Conservation (phyloP, 2,888 invertebrate species). For the Phoenoteleia sp. region DNA sequence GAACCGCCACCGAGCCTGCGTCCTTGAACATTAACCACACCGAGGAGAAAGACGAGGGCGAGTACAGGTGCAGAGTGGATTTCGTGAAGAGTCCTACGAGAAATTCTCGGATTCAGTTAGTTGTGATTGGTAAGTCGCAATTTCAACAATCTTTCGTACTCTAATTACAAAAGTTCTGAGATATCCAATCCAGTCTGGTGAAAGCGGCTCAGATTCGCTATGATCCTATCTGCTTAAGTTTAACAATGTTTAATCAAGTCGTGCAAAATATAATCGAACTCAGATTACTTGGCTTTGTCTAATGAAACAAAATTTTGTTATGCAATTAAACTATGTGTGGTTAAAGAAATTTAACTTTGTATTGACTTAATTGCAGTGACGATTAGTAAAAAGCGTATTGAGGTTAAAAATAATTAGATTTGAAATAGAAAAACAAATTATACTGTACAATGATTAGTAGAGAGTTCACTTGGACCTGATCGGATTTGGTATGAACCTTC, state of each 20-base stretch:
- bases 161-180: conserved; percentile 51
- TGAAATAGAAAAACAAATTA: too few relatives aligned
- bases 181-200: conserved; percentile 6
- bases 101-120: conserved; percentile 91
- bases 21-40: conserved; percentile 90
- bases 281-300: too few relatives aligned
- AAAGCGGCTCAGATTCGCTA: not conserved
- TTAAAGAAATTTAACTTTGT: too few relatives aligned
- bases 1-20: conserved; percentile 90
- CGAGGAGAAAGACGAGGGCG: conserved; percentile 90
- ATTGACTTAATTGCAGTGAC: too few relatives aligned
- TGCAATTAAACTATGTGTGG: too few relatives aligned
- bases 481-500: too few relatives aligned
- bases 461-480: too few relatives aligned
- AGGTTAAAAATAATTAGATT: too few relatives aligned
- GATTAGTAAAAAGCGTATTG: too few relatives aligned
- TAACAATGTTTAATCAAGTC: not conserved
- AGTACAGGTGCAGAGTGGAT: conserved; percentile 94
- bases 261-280: too few relatives aligned
- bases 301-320: too few relatives aligned
- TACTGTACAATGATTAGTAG: too few relatives aligned
- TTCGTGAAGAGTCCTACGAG: conserved; percentile 93
- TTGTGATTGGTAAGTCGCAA: conserved; percentile 90
- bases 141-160: conserved; percentile 35
- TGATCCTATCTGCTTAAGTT: not conserved